Percentiles rank a stretch among this genome's conserved stretches.
Conservation (phyloP, 2,888 invertebrate genomes). For the Phaonia tiefii region DNA sequence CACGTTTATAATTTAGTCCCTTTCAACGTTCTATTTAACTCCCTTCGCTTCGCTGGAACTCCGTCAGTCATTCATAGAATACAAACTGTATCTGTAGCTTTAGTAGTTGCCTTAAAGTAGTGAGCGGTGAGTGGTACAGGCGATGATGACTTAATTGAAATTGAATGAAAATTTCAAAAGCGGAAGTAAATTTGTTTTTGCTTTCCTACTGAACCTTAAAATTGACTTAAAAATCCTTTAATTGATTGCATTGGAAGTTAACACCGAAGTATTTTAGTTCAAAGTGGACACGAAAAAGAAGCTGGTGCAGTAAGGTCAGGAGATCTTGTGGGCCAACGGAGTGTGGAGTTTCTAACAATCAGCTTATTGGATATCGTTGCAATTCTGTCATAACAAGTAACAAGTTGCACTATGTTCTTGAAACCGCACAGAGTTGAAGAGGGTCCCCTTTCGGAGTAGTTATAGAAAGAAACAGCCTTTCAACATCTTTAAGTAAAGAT, state of each 20-base stretch:
- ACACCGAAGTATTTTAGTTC: slow-evolving; percentile 4
- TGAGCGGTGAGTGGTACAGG: slow-evolving; percentile 16
- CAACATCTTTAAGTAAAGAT: too few species aligned
- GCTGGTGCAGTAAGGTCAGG: too few species aligned
- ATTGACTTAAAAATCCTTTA: slow-evolving; percentile 61
- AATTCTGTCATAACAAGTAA: too few species aligned
- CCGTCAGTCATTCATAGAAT: slow-evolving; percentile 9
- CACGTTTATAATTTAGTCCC: neutral
- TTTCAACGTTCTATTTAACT: neutral
- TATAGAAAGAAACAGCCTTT: too few species aligned
- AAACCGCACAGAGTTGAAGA: too few species aligned
- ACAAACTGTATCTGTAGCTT: slow-evolving; percentile 15
- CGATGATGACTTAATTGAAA: slow-evolving; percentile 63
- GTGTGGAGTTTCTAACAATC: neutral
- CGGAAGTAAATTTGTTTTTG: slow-evolving; percentile 52
- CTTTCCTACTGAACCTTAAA: slow-evolving; percentile 54
- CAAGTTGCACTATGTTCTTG: too few species aligned
- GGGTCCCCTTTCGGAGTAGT: too few species aligned
- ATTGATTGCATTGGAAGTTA: slow-evolving; percentile 27
- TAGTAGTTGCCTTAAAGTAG: slow-evolving; percentile 29
- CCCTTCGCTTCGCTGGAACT: neutral
- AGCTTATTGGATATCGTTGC: neutral
- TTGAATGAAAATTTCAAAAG: slow-evolving; percentile 56
- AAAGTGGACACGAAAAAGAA: too few species aligned
- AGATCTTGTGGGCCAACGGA: neutral